Conservation (phyloP, 2,113 vertebrate species). For the Cathartes aura region DNA sequence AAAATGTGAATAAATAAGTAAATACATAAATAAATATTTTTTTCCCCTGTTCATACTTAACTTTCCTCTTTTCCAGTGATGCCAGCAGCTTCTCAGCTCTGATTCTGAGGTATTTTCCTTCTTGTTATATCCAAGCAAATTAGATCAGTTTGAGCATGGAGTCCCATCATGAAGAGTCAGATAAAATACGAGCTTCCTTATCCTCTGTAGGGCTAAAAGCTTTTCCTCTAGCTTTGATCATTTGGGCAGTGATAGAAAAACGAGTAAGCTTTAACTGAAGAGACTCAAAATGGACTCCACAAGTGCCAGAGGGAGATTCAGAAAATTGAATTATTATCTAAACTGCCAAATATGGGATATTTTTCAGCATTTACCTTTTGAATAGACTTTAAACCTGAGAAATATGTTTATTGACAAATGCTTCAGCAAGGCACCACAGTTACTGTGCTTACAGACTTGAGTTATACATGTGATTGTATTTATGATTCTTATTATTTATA, state of each 20-base stretch:
- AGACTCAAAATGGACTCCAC: not conserved
- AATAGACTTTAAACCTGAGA: constrained; percentile 18
- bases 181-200: not conserved
- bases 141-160: constrained; percentile 20
- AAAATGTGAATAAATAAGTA: not conserved
- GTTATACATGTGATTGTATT: not conserved
- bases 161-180: not conserved
- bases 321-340: constrained; percentile 36
- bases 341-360: not conserved
- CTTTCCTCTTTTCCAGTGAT: not conserved
- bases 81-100: not conserved
- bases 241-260: not conserved
- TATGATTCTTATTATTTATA: not conserved
- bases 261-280: not conserved
- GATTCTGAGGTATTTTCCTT: not conserved
- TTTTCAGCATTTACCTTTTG: constrained; percentile 14
- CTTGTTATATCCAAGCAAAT: not conserved
- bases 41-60: not conserved
- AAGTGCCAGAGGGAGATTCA: constrained; percentile 1
- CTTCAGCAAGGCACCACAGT: not conserved
- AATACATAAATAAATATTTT: not conserved
- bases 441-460: not conserved
- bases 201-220: constrained; percentile 26
- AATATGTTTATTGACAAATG: not conserved
- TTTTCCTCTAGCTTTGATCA: constrained; percentile 51